Percentiles rank a stretch among this genome's conserved stretches.
Evolutionary conservation across 2,113 vertebrate genomes (phyloP).

Genomic region (Prionailurus bengalensis): DNA sequence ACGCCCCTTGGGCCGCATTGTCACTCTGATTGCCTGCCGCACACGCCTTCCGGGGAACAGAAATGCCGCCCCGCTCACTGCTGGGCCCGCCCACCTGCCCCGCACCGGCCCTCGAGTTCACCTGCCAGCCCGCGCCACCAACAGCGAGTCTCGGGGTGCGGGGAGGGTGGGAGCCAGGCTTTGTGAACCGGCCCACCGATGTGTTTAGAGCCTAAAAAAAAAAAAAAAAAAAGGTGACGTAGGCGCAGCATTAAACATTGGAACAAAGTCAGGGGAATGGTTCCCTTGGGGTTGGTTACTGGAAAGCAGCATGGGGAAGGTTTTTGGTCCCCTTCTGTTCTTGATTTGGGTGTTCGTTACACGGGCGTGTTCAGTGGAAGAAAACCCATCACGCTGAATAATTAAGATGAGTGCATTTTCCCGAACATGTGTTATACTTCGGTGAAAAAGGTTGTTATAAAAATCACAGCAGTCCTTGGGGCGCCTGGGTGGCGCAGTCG

Average conservation of each 20-base stretch:
- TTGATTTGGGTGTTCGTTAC: conserved; percentile 10
- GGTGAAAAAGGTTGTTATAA: neutral
- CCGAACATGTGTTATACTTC: neutral
- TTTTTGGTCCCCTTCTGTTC: neutral
- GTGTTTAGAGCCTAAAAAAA: neutral
- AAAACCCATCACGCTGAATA: neutral
- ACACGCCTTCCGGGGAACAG: conserved; percentile 92
- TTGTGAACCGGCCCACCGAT: neutral
- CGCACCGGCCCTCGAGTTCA: conserved; percentile 83
- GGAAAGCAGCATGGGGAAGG: rapidly evolving
- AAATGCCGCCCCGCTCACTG: conserved; percentile 79
- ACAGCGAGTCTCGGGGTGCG: neutral
- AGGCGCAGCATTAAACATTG: neutral
- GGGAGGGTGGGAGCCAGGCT: neutral
- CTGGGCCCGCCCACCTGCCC: conserved; percentile 47
- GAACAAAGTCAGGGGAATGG: conserved; percentile 1
- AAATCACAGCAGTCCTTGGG: neutral
- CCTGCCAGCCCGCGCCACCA: conserved; percentile 44
- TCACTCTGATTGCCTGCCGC: conserved; percentile 96
- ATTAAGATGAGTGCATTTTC: neutral
- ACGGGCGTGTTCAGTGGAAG: neutral
- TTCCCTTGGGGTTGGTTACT: neutral
- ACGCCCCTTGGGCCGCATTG: conserved; percentile 95
- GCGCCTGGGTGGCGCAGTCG: too few relatives aligned
- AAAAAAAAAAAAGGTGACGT: neutral